Evolutionary conservation across 2,888 invertebrate species (phyloP), one percentile per base, ranked within the genome.

Genomic region (Aquatica leii): DNA sequence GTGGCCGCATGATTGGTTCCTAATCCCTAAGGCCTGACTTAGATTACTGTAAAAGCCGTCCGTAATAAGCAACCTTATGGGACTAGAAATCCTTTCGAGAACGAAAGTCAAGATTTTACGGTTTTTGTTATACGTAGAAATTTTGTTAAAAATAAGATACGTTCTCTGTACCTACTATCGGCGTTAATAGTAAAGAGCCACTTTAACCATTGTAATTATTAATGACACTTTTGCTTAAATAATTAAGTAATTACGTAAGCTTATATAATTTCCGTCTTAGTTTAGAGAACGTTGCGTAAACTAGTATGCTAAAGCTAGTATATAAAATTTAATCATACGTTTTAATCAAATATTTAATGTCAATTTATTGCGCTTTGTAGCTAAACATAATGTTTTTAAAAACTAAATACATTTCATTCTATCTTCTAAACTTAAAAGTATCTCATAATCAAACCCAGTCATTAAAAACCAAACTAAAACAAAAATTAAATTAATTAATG

Each of bases 41-140:
- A 59, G 59, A 64, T 64, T 64, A 64, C 64, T 59, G 54, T 58
- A 64, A 64, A 64, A 64, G 59, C 64, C 64, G 59, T 55, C 56
- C 48, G 59, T 64, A 64, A 64, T 64, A 64, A 59, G 64, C 64
- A 59, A 64, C 59, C 59, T 59, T 59, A 41, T 55, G 64, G 56
- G 59, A 64, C 55, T 18, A 54, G 18, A 59, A 59, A 63, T 63
- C 59, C 59, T 63, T 63, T 53, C 59, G 34, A 59, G 55, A 37
- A 55, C 56, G 59, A 46, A 59, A 64, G 59, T 59, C 64, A 64
- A 51, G 59, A n/a, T 56, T 59, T 59, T 64, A 59, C 55, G 55
- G 18, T 46, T 46, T n/a, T 46, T 46, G 18, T 46, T 46, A 41
- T 59, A 18, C 48, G 14, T 56, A 15, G 46, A 24, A 55, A 55